Evolutionary conservation across 2,797 vertebrate species (phyloP), one percentile per base, ranked within the genome.

Genomic region (Enoplosus armatus): DNA sequence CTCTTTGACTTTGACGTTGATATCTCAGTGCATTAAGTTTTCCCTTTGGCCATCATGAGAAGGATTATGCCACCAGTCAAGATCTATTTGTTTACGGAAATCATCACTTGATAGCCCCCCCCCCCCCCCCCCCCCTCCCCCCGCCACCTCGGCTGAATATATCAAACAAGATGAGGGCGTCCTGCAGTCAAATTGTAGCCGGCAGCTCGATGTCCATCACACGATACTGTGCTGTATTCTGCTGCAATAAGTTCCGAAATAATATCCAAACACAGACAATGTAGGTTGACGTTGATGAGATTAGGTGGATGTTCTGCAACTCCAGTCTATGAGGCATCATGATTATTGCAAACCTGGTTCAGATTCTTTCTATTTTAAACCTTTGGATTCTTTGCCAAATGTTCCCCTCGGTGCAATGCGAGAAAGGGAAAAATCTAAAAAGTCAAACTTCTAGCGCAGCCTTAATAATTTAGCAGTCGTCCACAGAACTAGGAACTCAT

Each of bases 381-480:
- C 31, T 66, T 56, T 67, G 50, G 16, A 78, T 80, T 80, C 41
- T 76, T 72, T 59, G 11, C 22, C 50, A 65, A 75, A 64, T 64
- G 37, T 33, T 59, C 75, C 72, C 64, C 55, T 78, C 10, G 3
- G 35, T 60, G 64, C 41, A 78, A 10, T 9, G 22, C 58, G 59
- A 59, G 43, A 77, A 66, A 59, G 66, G 39, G 8, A 29, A 26
- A 63, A 62, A 76, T 76, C 43, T n/a, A 69, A 78, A 79, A 45
- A 82, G 64, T 72, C 65, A 33, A 79, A 87, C 76, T 82, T 87
- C 79, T 15, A 60, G 58, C 53, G 9, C 31, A 11, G 65, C 35
- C 76, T 87, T 68, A 91, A 90, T 93, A 88, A 91, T 92, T 90
- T 59, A 91, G 71, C 67, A 59, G 80, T 64, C 62, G 80, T 86